Evolutionary conservation across 1,140 invertebrate genomes (phyloP).

Genomic region (Caenorhabditis briggsae): DNA sequence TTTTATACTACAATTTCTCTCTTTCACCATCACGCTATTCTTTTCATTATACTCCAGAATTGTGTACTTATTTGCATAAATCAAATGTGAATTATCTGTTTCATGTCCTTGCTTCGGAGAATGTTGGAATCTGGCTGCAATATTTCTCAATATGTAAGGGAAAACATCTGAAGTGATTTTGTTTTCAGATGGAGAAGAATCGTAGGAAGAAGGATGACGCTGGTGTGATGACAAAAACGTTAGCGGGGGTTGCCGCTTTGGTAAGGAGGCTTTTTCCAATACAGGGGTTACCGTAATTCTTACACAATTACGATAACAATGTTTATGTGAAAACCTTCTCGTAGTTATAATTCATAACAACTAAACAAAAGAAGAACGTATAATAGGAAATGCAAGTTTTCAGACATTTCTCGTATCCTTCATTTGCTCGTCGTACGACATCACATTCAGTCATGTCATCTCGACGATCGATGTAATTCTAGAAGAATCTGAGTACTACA

Average conservation of each 20-base stretch:
- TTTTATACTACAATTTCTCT: neutral
- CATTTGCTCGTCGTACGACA: constrained; percentile 30
- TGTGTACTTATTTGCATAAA: constrained; percentile 35
- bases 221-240: constrained; percentile 28
- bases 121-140: constrained; percentile 43
- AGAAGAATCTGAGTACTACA: constrained; percentile 48
- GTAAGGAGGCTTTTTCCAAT: constrained; percentile 22
- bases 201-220: constrained; percentile 17
- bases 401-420: constrained; percentile 1
- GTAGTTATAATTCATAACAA: too few species aligned
- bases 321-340: neutral
- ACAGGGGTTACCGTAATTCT: too few species aligned
- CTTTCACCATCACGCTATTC: neutral
- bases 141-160: neutral
- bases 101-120: neutral
- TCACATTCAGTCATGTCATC: constrained; percentile 33
- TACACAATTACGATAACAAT: neutral
- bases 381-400: neutral
- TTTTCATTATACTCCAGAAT: neutral
- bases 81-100: neutral
- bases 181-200: constrained; percentile 30
- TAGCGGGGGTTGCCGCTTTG: neutral
- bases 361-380: too few species aligned
- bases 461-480: constrained; percentile 46
- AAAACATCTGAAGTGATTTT: neutral